Evolutionary conservation across 2,113 vertebrate genomes (phyloP), one percentile per base, ranked within the genome.

Genomic region (Delphinus delphis): DNA sequence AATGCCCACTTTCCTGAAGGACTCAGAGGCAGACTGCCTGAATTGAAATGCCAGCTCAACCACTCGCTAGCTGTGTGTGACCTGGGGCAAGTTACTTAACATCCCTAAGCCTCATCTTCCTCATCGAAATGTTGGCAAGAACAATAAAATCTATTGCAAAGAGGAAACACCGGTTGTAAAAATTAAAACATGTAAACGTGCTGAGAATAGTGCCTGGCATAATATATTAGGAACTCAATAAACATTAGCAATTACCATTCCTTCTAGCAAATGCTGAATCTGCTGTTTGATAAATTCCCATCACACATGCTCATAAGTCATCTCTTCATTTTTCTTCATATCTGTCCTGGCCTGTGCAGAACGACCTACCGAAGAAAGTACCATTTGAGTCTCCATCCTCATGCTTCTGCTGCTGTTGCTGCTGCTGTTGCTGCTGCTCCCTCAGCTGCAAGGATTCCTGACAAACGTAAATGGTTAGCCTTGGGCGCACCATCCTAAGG

Each of bases 381-480:
- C 98, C 99, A 94, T 98, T 99, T 15, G 98, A 97, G 1, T 99
- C 99, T 82, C 99, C 99, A 0, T 99, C 99, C 97, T 99, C 99
- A 1, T 99, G 99, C 62, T 99, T 99, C 73, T 98, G 98, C 14
- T 98, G 98, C 84, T 99, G 99, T 80, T 99, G 99, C 2, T 95
- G 96, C 62, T 97, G 97, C 28, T 95, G 97, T 18, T 98, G 98
- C 87, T 99, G 99, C 96, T 99, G 99, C 2, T 99, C 99, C 88
- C 99, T 97, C 8, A 98, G 90, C 97, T 99, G 99, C 98, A 99
- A 98, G 0, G 99, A 99, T 97, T 99, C 99, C 98, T 99, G 99
- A 96, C 99, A 99, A 88, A 99, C 99, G 3, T 99, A 99, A 97
- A 99, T 99, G 76, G 99, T 99, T 97, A 99, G 98, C 91, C 99